Percentiles rank a stretch among this genome's conserved stretches.
Conservation (phyloP, 1,140 invertebrate species). For the Brachionus plicatilis region DNA sequence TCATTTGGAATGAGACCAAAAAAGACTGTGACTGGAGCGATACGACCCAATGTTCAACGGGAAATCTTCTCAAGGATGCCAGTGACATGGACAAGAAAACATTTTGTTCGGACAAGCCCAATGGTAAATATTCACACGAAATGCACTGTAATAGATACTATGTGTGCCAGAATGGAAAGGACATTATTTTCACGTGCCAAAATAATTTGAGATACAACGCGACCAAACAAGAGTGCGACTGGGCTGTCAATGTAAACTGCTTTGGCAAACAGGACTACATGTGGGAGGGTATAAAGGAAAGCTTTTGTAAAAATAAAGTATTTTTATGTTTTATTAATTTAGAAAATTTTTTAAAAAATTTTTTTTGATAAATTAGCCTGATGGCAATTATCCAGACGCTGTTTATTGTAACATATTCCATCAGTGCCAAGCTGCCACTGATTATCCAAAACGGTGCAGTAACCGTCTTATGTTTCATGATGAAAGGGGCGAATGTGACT, state of each 20-base stretch:
- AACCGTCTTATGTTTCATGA: constrained; percentile 40
- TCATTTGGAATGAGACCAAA: constrained; percentile 36
- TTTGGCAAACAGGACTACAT: constrained; percentile 40
- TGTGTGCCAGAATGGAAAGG: constrained; percentile 40
- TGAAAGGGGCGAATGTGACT: constrained; percentile 37
- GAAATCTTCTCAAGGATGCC: constrained; percentile 19
- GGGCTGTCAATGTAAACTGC: constrained; percentile 39
- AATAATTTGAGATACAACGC: constrained; percentile 35
- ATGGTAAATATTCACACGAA: constrained; percentile 40
- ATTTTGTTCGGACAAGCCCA: constrained; percentile 35
- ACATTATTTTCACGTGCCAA: constrained; percentile 38
- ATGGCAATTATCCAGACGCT: constrained; percentile 40
- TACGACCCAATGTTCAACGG: constrained; percentile 20
- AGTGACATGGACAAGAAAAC: constrained; percentile 13
- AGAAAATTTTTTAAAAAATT: neutral
- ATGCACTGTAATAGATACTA: constrained; percentile 39
- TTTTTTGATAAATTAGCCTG: neutral
- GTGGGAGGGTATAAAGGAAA: constrained; percentile 40
- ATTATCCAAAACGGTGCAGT: constrained; percentile 37
- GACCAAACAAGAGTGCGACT: constrained; percentile 38
- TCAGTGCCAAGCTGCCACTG: constrained; percentile 37
- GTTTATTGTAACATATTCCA: constrained; percentile 41
- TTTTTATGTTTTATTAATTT: neutral
- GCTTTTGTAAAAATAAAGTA: constrained; percentile 39
- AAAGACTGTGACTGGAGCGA: constrained; percentile 40